Base-by-base conservation (phyloP, 2,888 invertebrate species). In the Hirtodrosophila histrioides region DNA sequence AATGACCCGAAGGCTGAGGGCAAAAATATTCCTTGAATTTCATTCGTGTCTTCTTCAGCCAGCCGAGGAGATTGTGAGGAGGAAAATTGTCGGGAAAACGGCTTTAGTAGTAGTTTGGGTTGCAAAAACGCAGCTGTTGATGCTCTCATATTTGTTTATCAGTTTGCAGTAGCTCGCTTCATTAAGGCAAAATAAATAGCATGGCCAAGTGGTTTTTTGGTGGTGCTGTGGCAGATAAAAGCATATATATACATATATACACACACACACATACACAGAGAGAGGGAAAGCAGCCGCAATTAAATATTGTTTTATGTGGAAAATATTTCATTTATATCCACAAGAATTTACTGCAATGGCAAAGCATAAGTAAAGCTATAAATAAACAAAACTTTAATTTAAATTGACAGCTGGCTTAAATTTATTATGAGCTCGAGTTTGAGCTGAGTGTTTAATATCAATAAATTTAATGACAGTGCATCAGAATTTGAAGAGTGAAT, bases 81-180 rank as follows among this genome's bases (percentile, higher is more conserved):
- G n/a, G n/a, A n/a, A n/a, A 17, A 17, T 1, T 17, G 17, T 17
- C 17, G 17, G 17, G 17, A 17, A 17, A 17, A 17, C 2, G 17
- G 17, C 9, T 9, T 11, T 33, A 10, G 3, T 41, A 33, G 45
- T 37, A 50, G 57, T 31, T 37, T 53, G 51, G 37, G 17, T 36
- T 4, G 4, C 3, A 7, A 11, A 48, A 29, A 37, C 37, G 40
- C 86, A 86, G 81, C 84, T 81, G 81, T 66, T 67, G 63, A 45
- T 33, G 71, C 86, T 81, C 81, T 56, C 81, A 83, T 86, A 82
- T 82, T 82, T 82, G 87, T 78, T 82, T 84, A 83, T 83, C 86
- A 81, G 80, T 73, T 82, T 58, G 33, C 39, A n/a, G 64, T 46
- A 61, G 43, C 60, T 57, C 75, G 72, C 75, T 81, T 82, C 85